These are phyloP conservation scores for Oscheius sp. DNA, from an alignment of 2,888 invertebrate species.

Conservation along the genomic window DNA sequence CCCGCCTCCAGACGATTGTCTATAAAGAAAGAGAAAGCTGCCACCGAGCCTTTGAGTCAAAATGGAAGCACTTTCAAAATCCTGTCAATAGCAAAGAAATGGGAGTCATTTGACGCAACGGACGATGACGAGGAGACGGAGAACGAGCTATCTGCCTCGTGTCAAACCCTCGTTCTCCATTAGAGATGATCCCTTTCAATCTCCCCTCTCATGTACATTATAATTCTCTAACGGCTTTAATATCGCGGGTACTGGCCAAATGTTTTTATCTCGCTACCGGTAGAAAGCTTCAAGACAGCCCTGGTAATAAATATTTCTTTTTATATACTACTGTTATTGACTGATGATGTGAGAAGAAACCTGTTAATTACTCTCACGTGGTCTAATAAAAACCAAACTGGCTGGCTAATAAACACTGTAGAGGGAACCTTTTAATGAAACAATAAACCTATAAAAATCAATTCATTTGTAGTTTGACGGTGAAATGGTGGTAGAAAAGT, in stretches of 20 bases:
- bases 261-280: constrained; percentile 20
- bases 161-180: constrained; percentile 13
- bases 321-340: too few relatives aligned
- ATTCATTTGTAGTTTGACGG: too few relatives aligned
- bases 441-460: too few relatives aligned
- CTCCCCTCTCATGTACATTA: constrained; percentile 9
- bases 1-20: constrained; percentile 50
- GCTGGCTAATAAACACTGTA: too few relatives aligned
- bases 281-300: constrained; percentile 3
- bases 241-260: constrained; percentile 10
- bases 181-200: background rate
- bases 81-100: constrained; percentile 59
- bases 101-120: constrained; percentile 55
- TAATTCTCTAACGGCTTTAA: constrained; percentile 8
- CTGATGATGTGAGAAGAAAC: too few relatives aligned
- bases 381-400: too few relatives aligned
- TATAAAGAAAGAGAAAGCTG: constrained; percentile 48
- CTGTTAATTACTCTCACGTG: too few relatives aligned
- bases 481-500: too few relatives aligned
- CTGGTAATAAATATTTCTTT: too few relatives aligned
- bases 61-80: constrained; percentile 52
- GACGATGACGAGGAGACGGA: constrained; percentile 57
- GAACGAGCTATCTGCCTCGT: constrained; percentile 20
- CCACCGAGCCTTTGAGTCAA: constrained; percentile 43
- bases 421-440: too few relatives aligned